These are phyloP conservation scores for Sporophila hypoxantha DNA, from an alignment of 2,113 vertebrate species.

Conservation along the genomic window DNA sequence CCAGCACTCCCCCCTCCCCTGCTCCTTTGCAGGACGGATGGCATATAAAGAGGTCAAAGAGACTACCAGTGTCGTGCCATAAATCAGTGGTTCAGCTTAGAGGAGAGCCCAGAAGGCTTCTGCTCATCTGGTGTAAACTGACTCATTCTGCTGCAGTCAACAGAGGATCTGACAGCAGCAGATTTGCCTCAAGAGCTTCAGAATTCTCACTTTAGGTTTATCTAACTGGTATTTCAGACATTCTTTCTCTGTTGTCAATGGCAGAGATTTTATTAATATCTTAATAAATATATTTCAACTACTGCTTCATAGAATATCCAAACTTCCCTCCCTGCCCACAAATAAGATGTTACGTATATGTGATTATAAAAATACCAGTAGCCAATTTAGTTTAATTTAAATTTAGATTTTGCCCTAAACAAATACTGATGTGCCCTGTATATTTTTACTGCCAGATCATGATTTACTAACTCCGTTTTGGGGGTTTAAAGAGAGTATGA, in stretches of 20 bases:
- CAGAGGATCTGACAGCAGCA: constrained; percentile 18
- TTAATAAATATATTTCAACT: background rate
- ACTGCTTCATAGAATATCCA: background rate
- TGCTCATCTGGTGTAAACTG: constrained; percentile 25
- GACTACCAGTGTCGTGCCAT: background rate
- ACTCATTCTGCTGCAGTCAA: background rate
- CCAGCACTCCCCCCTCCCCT: background rate
- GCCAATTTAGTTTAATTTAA: constrained; percentile 48
- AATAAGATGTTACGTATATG: background rate
- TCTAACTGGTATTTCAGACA: background rate
- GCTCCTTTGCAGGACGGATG: background rate
- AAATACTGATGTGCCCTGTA: constrained; percentile 44
- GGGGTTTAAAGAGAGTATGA: constrained; percentile 44
- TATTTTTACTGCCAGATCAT: constrained; percentile 44
- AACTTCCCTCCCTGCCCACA: background rate
- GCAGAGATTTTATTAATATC: background rate
- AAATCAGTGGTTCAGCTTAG: constrained; percentile 22
- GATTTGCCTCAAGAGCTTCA: constrained; percentile 26
- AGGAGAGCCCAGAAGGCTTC: constrained; percentile 12
- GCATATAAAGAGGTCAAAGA: constrained; percentile 22
- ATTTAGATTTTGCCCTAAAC: constrained; percentile 62
- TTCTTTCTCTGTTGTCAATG: background rate
- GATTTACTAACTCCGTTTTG: constrained; percentile 56
- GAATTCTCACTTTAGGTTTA: constrained; percentile 13
- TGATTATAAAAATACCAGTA: constrained; percentile 2